Evolutionary conservation across 1,140 invertebrate species (phyloP), one percentile per base, ranked within the genome.

Genomic region (Drosophila cardini): DNA sequence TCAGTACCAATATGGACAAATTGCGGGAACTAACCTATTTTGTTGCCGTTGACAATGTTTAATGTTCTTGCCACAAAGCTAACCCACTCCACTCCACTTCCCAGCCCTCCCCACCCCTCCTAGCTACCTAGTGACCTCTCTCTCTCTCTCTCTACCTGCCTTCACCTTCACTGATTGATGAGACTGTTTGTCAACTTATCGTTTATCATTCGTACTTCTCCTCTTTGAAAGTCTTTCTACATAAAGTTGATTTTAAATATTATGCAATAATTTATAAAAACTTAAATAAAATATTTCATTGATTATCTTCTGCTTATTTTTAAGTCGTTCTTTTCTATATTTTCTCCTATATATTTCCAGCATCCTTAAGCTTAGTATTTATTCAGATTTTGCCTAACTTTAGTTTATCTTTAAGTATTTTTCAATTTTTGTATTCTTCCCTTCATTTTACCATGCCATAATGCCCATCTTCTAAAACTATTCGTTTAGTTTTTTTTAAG

Each of bases 1-100:
- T 62, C 21, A 9, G 32, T 53, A 58, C 70, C 46, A 86, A 85
- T 85, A 86, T 81, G 78, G 82, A 86, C 78, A 85, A 85, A 85
- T 85, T 86, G 82, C 81, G 75, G 69, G 74, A 74, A 75, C 73
- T 68, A 62, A 63, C 68, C 71, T 21, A 80, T 80, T 69, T 78
- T 32, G 62, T 26, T 55, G 69, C 45, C 62, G 21, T 48, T 64
- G 76, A 74, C 72, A 69, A 71, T 50, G 64, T 30, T 78, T 71
- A 85, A 84, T 84, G 73, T 53, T 48, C 11, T 15, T 46, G 43
- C 26, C 62, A 45, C 42, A 45, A 16, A 26, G 21, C 5, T 26
- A 26, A 26, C 21, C 21, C 21, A 26, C 21, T 21, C 21, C 21
- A 21, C 21, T 21, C 1, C 21, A 26, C 8, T 46, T n/a, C 26